These are phyloP conservation scores for Microdon myrmicae DNA, from an alignment of 2,888 invertebrate species.

Conservation along the genomic window DNA sequence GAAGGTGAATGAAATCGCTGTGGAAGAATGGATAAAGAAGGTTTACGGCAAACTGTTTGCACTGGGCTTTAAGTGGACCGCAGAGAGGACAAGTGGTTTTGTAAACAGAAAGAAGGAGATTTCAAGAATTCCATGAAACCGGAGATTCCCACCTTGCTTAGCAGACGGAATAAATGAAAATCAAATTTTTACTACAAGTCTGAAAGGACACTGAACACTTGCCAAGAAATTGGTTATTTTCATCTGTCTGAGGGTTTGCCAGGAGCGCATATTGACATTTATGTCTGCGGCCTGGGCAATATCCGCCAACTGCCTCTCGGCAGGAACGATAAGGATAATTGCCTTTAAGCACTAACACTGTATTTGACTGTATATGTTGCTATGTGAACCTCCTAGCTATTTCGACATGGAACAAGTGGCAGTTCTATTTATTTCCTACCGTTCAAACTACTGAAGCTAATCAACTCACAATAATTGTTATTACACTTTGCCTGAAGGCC, in stretches of 20 bases:
- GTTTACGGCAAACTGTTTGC: conserved; percentile 31
- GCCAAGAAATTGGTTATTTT: conserved; percentile 19
- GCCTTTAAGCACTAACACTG: conserved; percentile 12
- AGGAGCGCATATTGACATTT: conserved; percentile 26
- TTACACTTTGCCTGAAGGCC: too few relatives aligned
- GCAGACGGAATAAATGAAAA: conserved; percentile 46
- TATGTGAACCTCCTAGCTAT: too few relatives aligned
- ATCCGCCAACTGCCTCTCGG: conserved; percentile 9
- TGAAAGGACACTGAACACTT: conserved; percentile 10
- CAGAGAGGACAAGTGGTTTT: conserved; percentile 31
- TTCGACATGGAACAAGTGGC: too few relatives aligned
- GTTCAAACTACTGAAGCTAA: too few relatives aligned
- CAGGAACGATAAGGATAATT: conserved; percentile 8
- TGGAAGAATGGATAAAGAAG: not conserved
- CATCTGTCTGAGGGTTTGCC: conserved; percentile 17
- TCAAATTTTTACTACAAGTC: conserved; percentile 18
- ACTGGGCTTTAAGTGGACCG: conserved; percentile 12
- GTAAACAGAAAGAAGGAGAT: conserved; percentile 21
- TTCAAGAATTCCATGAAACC: conserved; percentile 15
- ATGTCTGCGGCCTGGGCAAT: conserved; percentile 12
- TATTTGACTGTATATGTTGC: too few relatives aligned
- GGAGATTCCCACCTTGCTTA: conserved; percentile 36
- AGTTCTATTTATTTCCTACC: too few relatives aligned
- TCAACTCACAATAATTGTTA: too few relatives aligned
- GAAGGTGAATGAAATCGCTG: not conserved